Evolutionary conservation across 2,888 invertebrate species (phyloP).

Genomic region (Pachymerium ferrugineum): DNA sequence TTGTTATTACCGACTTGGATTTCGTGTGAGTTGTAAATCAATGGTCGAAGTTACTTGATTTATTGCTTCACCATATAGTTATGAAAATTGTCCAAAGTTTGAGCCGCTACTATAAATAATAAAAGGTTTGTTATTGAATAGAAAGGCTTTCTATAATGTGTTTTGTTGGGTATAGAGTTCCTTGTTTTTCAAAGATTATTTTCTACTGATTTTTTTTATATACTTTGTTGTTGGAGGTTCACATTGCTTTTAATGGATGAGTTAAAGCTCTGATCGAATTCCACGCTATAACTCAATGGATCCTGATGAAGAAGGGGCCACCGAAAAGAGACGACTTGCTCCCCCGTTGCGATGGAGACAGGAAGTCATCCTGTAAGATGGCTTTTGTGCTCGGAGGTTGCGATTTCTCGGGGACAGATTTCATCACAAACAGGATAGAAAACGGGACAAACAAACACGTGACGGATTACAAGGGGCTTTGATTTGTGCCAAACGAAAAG

Average conservation of each 20-base stretch:
- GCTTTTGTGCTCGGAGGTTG: conserved; percentile 22
- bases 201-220: neutral
- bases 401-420: conserved; percentile 19
- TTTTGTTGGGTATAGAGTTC: neutral
- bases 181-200: neutral
- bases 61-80: neutral
- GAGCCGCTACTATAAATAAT: no score
- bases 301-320: neutral
- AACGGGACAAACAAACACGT: conserved; percentile 29
- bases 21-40: neutral
- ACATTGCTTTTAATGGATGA: neutral
- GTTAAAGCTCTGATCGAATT: neutral
- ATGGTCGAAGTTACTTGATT: neutral
- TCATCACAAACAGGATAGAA: conserved; percentile 29
- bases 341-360: neutral
- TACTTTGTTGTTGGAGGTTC: neutral
- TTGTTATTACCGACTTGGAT: conserved; percentile 3
- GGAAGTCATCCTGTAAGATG: conserved; percentile 23
- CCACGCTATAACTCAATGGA: neutral
- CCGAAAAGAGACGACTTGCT: neutral
- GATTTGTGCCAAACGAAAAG: conserved; percentile 10
- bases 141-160: neutral
- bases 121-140: neutral
- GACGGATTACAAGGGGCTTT: conserved; percentile 12
- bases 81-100: no score